A percentile compares a stretch with the other conserved stretches of the same genome.
Conservation (phyloP, 2,888 invertebrate species). For the Apodemia duryi region DNA sequence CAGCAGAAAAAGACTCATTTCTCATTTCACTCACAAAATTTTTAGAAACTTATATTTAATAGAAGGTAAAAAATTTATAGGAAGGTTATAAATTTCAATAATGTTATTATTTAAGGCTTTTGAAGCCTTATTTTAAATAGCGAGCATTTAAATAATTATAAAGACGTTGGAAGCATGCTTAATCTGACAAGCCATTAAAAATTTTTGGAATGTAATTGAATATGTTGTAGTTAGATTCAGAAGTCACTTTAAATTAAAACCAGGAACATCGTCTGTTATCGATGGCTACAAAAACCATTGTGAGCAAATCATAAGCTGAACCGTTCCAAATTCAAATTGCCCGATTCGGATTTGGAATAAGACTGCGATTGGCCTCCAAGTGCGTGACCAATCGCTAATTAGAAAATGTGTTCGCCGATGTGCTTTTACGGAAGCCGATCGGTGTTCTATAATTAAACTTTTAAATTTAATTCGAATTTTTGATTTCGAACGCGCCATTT, state of each 20-base stretch:
- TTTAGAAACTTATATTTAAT: no score
- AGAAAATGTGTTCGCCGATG: slow-evolving; percentile 65
- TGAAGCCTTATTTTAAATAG: not conserved
- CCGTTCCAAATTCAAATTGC: slow-evolving; percentile 74
- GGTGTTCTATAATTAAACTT: slow-evolving; percentile 69
- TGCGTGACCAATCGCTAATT: slow-evolving; percentile 79
- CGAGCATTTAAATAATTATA: not conserved
- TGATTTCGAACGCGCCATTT: slow-evolving; percentile 63
- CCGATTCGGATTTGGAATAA: slow-evolving; percentile 63
- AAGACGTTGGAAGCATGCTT: slow-evolving; percentile 20
- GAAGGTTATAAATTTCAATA: no score
- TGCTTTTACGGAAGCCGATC: slow-evolving; percentile 73
- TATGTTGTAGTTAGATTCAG: slow-evolving; percentile 34
- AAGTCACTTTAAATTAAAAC: slow-evolving; percentile 34
- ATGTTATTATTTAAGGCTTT: no score
- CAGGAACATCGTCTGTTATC: slow-evolving; percentile 35
- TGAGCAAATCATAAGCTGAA: slow-evolving; percentile 44
- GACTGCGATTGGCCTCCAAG: slow-evolving; percentile 57
- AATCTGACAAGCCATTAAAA: slow-evolving; percentile 28
- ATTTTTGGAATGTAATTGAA: slow-evolving; percentile 34
- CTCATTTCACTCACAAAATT: no score
- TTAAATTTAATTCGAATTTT: slow-evolving; percentile 66
- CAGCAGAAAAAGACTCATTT: no score
- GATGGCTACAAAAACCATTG: slow-evolving; percentile 37
- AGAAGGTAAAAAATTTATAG: no score